These are phyloP conservation scores for Phymastichus coffea DNA, from an alignment of 1,140 invertebrate genomes.

Conservation along the genomic window DNA sequence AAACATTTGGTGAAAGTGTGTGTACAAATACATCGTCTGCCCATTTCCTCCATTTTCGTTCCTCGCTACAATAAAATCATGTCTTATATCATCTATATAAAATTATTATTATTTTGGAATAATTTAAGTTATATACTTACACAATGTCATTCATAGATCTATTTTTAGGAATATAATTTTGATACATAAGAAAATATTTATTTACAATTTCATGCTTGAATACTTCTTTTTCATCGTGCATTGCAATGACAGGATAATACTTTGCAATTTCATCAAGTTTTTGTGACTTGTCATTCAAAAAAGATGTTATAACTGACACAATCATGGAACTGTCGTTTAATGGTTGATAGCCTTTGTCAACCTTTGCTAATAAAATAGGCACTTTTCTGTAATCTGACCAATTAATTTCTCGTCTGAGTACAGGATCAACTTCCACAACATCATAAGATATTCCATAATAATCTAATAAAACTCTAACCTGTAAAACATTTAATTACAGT, in stretches of 20 bases:
- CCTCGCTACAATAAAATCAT: slow-evolving; percentile 64
- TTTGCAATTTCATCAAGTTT: slow-evolving; percentile 71
- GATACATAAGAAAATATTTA: slow-evolving; percentile 93
- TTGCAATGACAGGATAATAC: slow-evolving; percentile 78
- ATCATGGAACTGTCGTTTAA: slow-evolving; percentile 94
- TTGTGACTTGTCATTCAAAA: slow-evolving; percentile 66
- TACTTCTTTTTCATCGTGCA: slow-evolving; percentile 68
- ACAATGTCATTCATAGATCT: slow-evolving; percentile 62
- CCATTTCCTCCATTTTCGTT: slow-evolving; percentile 95
- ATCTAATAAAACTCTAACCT: slow-evolving; percentile 86
- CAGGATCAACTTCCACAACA: slow-evolving; percentile 95
- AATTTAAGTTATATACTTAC: slow-evolving; percentile 58
- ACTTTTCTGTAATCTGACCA: slow-evolving; percentile 97
- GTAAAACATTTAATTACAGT: too few relatives aligned
- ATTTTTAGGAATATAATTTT: slow-evolving; percentile 59
- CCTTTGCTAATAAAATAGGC: slow-evolving; percentile 84
- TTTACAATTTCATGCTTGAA: slow-evolving; percentile 82
- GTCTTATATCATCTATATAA: too few relatives aligned
- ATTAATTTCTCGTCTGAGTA: slow-evolving; percentile 85
- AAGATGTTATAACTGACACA: slow-evolving; percentile 82
- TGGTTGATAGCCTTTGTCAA: slow-evolving; percentile 74
- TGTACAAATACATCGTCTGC: slow-evolving; percentile 89
- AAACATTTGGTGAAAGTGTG: slow-evolving; percentile 94
- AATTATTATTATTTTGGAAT: not conserved
- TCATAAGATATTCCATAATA: slow-evolving; percentile 94